Evolutionary conservation across 2,113 vertebrate genomes (phyloP).

Genomic region (Rhinopomastus cyanomelas): DNA sequence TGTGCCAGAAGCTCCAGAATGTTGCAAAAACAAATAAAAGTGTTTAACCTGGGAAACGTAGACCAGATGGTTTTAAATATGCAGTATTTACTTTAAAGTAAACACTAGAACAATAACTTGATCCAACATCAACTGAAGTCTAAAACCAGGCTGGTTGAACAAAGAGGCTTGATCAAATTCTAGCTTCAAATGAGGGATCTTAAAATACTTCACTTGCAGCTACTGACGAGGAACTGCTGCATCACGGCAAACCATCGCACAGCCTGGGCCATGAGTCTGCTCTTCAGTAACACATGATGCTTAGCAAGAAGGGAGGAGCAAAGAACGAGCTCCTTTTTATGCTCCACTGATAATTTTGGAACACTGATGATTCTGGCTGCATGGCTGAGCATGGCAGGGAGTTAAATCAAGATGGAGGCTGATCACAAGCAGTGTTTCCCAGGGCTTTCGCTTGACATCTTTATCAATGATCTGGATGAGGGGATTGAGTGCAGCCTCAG

Average conservation of each 20-base stretch:
- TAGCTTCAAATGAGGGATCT: not conserved
- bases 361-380: no score
- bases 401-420: no score
- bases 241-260: not conserved
- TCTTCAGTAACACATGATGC: not conserved
- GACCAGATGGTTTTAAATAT: not conserved
- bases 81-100: not conserved
- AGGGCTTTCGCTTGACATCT: no score
- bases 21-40: not conserved
- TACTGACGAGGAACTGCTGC: not conserved
- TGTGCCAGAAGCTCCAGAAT: not conserved
- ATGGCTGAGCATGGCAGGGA: no score
- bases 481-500: no score
- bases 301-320: not conserved
- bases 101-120: not conserved
- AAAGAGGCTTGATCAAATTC: not conserved
- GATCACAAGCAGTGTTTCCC: no score
- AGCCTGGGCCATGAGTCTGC: not conserved
- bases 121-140: fast-evolving
- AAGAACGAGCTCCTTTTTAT: not conserved
- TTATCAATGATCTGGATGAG: no score
- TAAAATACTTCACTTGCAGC: not conserved
- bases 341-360: not conserved
- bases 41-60: not conserved
- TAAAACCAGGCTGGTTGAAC: not conserved